Evolutionary conservation across 2,797 vertebrate genomes (phyloP), one percentile per base, ranked within the genome.

Genomic region (Pyrocephalus nanus): DNA sequence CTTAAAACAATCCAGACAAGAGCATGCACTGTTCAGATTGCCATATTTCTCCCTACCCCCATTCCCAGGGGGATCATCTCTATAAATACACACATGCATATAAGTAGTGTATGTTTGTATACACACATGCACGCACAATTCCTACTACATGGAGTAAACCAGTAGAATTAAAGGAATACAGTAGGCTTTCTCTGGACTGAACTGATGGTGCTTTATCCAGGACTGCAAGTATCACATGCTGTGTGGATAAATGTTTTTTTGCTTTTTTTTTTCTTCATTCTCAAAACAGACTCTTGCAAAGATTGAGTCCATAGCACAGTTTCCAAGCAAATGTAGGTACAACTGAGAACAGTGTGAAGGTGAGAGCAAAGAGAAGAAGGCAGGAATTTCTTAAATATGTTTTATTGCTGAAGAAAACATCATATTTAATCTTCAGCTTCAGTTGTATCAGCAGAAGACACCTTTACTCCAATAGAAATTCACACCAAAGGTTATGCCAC

Each of bases 1-100:
- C 61, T 94, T 93, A 90, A 88, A 95, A 91, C 81, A 90, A 93
- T 89, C 80, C 81, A 96, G 92, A 92, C 92, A 92, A 95, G 77
- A 94, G 92, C 83, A 92, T 79, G 86, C 74, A 64, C 70, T 64
- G 84, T 64, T 94, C 81, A 93, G 73, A 64, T 77, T 62, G 83
- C 71, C 0, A 4, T 90, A 72, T 86, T 93, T 94, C 93, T 65
- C 89, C 62, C 76, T 90, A 57, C 57, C 70, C 79, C 50, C n/a
- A 2, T 30, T 86, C 72, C 79, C 77, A 55, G 53, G 45, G 55
- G 85, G 30, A 36, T 23, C 32, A 36, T 54, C 55, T 80, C 81
- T 81, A 79, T 69, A 93, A 94, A 94, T 90, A 88, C 67, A 88
- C 34, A 36, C 40, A 2, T 38, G 67, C 26, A 58, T 70, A 36